A percentile compares a stretch with the other conserved stretches of the same genome.
These are phyloP conservation scores for Drosophila differens DNA, from an alignment of 2,888 invertebrate species.

Conservation along the genomic window DNA sequence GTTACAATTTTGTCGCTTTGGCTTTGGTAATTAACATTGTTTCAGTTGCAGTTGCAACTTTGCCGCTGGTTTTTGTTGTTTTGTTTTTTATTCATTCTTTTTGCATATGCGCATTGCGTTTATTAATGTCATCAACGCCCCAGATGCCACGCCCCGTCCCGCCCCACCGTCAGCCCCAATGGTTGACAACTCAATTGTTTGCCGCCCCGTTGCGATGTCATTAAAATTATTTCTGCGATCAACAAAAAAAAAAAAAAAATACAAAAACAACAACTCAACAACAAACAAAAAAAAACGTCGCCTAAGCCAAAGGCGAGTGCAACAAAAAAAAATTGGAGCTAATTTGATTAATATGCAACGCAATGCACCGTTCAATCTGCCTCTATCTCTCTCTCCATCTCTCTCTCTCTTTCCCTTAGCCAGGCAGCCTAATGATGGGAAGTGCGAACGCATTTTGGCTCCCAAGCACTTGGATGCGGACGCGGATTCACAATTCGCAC, in stretches of 20 bases:
- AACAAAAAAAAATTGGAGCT: conserved; percentile 66
- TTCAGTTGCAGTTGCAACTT: conserved; percentile 44
- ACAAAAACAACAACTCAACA: too few species aligned
- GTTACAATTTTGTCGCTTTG: conserved; percentile 76
- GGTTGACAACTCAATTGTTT: conserved; percentile 79
- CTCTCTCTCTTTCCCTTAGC: neutral
- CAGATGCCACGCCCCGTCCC: conserved; percentile 28
- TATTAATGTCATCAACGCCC: conserved; percentile 78
- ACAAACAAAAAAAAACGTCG: conserved; percentile 29
- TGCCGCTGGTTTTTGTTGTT: neutral
- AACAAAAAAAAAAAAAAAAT: conserved; percentile 18
- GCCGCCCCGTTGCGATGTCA: conserved; percentile 41
- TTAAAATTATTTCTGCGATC: conserved; percentile 74
- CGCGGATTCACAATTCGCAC: conserved; percentile 57
- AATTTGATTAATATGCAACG: conserved; percentile 82
- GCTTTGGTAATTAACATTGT: conserved; percentile 65
- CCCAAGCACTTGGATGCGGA: conserved; percentile 57
- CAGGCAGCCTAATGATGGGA: conserved; percentile 81
- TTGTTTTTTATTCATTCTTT: conserved; percentile 19
- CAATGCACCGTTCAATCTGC: conserved; percentile 35
- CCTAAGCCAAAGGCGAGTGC: conserved; percentile 62
- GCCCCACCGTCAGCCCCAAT: conserved; percentile 7
- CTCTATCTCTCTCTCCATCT: neutral
- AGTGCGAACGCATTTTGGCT: conserved; percentile 72
- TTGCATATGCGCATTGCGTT: conserved; percentile 69